Evolutionary conservation across 30 jellyfish, hydroid and myxozoan species (phyloP).

Genomic region (Pelagia noctiluca): DNA sequence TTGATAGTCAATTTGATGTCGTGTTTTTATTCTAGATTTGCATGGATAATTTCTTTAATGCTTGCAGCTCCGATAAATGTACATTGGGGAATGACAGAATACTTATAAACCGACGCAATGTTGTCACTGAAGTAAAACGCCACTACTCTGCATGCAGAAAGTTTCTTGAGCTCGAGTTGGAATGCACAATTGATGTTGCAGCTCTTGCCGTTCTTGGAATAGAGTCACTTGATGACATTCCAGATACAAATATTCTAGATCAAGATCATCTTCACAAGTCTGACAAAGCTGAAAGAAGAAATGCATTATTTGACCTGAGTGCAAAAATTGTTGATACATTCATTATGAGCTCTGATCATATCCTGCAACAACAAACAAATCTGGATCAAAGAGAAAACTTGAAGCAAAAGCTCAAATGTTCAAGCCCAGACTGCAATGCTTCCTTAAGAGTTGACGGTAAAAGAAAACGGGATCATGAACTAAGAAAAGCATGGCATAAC

Average conservation of each 20-base stretch:
- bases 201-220: neutral
- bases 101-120: slow-evolving; percentile 5
- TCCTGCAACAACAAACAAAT: neutral
- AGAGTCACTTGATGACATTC: slow-evolving; percentile 2
- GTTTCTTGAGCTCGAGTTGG: neutral
- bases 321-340: neutral
- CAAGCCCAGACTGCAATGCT: neutral
- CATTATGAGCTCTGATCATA: neutral
- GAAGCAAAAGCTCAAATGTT: neutral
- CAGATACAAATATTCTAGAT: slow-evolving; percentile 6
- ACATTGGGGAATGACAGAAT: neutral
- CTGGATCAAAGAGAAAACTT: neutral
- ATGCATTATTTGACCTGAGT: no score
- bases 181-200: slow-evolving; percentile 18
- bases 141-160: slow-evolving; percentile 2
- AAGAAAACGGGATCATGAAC: neutral
- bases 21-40: neutral
- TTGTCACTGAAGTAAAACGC: neutral
- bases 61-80: neutral
- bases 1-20: no score
- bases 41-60: slow-evolving; percentile 7
- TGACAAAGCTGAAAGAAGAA: neutral
- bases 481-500: neutral
- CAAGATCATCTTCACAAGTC: neutral
- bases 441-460: neutral